Conservation (phyloP, 2,113 vertebrate genomes). For the Paradoxurus hermaphroditus region DNA sequence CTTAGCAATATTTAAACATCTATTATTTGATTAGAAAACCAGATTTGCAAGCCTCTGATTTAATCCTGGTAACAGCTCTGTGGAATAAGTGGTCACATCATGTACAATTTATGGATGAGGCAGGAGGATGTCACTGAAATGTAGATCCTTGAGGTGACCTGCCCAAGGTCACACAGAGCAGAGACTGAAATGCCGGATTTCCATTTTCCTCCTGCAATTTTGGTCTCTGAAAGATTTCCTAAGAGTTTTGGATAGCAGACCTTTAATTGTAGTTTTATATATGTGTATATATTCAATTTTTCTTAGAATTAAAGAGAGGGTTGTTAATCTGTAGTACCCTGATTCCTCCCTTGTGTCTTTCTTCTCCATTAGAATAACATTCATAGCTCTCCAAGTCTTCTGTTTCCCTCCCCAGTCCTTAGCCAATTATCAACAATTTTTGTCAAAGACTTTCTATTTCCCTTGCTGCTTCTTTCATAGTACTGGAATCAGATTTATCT, state of each 20-base stretch:
- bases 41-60: not conserved
- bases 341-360: conserved; percentile 74
- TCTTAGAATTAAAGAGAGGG: conserved; percentile 71
- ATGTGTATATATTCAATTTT: conserved; percentile 57
- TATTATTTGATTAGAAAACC: not conserved
- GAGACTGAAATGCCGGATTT: not conserved
- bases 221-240: not conserved
- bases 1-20: not conserved
- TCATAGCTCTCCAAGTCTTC: conserved; percentile 80
- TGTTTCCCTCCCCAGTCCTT: conserved; percentile 76
- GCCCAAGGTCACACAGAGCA: not conserved
- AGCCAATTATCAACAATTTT: conserved; percentile 85
- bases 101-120: not conserved
- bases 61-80: not conserved
- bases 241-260: not conserved
- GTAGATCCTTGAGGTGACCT: not conserved
- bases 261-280: conserved; percentile 4
- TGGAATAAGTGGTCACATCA: not conserved
- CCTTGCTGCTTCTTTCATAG: conserved; percentile 83
- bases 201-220: conserved; percentile 13
- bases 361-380: conserved; percentile 78
- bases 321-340: conserved; percentile 61
- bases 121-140: not conserved
- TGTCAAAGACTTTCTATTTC: conserved; percentile 86
- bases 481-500: conserved; percentile 83